phyloP scores from a whole-genome alignment of 2,113 vertebrate genomes.

The Menidia beryllina region DNA sequence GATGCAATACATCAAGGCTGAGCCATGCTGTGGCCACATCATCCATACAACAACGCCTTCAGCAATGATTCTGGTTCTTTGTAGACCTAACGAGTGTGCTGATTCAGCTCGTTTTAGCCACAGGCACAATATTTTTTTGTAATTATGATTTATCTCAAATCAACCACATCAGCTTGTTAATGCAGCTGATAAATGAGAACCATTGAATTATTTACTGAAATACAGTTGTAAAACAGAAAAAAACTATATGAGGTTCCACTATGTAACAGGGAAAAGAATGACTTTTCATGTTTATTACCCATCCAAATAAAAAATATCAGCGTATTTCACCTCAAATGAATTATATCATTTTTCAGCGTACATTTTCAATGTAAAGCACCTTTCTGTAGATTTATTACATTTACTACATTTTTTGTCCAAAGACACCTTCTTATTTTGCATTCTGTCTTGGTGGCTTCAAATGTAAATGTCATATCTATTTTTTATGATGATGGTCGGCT shows the following conservation, averaged over 20 bases:
- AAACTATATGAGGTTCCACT: conserved; percentile 5
- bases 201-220: conserved; percentile 70
- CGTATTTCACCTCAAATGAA: conserved; percentile 28
- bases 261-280: conserved; percentile 6
- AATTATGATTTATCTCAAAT: conserved; percentile 64
- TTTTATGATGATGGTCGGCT: too few relatives aligned
- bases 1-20: conserved; percentile 37
- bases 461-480: too few relatives aligned
- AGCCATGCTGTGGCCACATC: conserved; percentile 10
- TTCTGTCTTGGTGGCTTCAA: too few relatives aligned
- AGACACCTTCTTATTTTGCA: too few relatives aligned
- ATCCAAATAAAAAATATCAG: conserved; percentile 38
- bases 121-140: conserved; percentile 38
- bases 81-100: conserved; percentile 17
- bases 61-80: conserved; percentile 2
- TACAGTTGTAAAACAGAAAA: conserved; percentile 7
- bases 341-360: neutral
- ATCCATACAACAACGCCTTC: neutral
- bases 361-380: neutral
- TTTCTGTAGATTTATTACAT: too few relatives aligned
- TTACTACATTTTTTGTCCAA: conserved; percentile 22
- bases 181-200: conserved; percentile 63
- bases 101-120: conserved; percentile 17
- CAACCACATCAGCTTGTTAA: conserved; percentile 57
- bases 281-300: conserved; percentile 36